These are phyloP conservation scores for Manduca sexta DNA, from an alignment of 1,140 invertebrate species.

Conservation along the genomic window DNA sequence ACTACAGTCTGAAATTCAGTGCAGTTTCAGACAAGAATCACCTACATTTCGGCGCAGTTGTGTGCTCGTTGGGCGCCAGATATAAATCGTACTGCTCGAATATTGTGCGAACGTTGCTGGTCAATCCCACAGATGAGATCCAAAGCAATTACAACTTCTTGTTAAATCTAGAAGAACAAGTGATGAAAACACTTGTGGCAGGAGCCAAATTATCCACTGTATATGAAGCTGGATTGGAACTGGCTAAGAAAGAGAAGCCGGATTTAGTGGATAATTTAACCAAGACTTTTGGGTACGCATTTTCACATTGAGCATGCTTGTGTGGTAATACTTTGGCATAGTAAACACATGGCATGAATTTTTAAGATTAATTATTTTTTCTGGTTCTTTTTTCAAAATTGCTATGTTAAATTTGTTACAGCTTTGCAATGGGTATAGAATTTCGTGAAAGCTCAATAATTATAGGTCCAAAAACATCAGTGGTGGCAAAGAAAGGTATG, in stretches of 20 bases:
- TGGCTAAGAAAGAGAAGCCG: conserved; percentile 92
- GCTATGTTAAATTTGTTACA: no score
- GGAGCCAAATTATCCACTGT: conserved; percentile 91
- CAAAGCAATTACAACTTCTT: conserved; percentile 96
- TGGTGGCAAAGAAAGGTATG: conserved; percentile 93
- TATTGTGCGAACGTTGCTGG: conserved; percentile 96
- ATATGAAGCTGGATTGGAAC: conserved; percentile 88
- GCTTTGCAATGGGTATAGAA: conserved; percentile 97
- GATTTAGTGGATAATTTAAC: conserved; percentile 92
- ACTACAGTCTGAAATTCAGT: conserved; percentile 98
- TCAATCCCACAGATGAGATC: conserved; percentile 90
- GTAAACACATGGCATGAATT: no score
- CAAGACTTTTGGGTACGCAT: conserved; percentile 87
- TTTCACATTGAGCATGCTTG: conserved; percentile 31
- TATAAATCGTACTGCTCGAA: conserved; percentile 99
- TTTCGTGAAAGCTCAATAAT: conserved; percentile 96
- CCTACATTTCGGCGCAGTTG: conserved; percentile 96
- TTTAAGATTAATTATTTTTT: no score
- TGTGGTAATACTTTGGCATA: no score
- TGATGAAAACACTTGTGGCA: conserved; percentile 88
- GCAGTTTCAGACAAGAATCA: conserved; percentile 94
- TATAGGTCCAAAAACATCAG: conserved; percentile 91
- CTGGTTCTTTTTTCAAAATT: no score
- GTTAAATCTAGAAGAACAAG: conserved; percentile 92
- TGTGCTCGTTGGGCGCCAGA: conserved; percentile 94